Base-by-base conservation (phyloP, 92 coral and sea anemone genomes). In the Actinostola sp. region DNA sequence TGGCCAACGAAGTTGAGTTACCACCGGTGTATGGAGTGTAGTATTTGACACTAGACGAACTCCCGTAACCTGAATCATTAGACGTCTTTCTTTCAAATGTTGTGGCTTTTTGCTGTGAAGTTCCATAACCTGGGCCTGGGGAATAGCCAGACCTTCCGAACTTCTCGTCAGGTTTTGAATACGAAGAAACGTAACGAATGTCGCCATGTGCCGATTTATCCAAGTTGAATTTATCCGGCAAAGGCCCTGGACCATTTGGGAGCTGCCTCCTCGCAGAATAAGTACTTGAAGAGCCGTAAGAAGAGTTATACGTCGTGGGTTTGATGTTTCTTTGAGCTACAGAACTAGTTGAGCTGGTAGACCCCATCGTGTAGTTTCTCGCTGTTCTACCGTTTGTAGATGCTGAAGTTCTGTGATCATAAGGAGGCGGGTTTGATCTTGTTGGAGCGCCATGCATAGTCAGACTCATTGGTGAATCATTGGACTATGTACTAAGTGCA, bases 241-340 rank as follows among this genome's bases (percentile, higher is more conserved):
- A 50, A 29, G 92, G 92, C 13, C 92, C 92, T 13, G 87, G 92
- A 2, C 92, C 92, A 17, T 57, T 14, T 0, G 92, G 92, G n/a
- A 86, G 77, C 35, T 27, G 15, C 30, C 92, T 61, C 15, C 33
- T n/a, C 23, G 36, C 0, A 23, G 23, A 10, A 30, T 20, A 35
- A 1, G 48, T 29, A 28, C 17, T 29, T 45, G 57, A 17, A 19
- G 61, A 50, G 17, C 61, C 43, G 23, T 68, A 68, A 17, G 74
- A 68, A 30, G 74, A 68, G 61, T 20, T 14, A 51, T 68, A 68
- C 6, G 57, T 46, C 46, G 72, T 27, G 1, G 72, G n/a, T 21
- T 66, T 28, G 25, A 16, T 11, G 54, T 49, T 20, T 68, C 53
- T 75, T 57, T 20, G 49, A 32, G 64, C 11, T 63, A 25, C 46